Evolutionary conservation across 2,113 vertebrate genomes (phyloP).

Genomic region (Passer montanus): DNA sequence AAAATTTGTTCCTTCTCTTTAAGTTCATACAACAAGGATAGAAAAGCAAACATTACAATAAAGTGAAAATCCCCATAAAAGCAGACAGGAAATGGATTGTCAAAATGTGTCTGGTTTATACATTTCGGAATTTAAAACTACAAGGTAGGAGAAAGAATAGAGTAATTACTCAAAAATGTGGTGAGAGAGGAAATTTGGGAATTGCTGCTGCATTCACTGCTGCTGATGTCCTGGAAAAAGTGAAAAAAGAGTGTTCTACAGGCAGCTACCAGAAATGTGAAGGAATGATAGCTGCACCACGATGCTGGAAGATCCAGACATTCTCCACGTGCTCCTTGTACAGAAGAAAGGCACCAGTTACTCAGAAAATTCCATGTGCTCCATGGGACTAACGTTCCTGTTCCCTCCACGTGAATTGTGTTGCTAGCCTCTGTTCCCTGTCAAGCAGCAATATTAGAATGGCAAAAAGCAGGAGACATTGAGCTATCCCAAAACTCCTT

Average conservation of each 20-base stretch:
- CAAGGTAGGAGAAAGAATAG: neutral
- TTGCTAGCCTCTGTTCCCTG: neutral
- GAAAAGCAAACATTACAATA: neutral
- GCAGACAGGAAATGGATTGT: neutral
- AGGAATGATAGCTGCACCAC: neutral
- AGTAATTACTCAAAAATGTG: neutral
- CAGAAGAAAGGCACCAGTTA: neutral
- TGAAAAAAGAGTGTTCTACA: neutral
- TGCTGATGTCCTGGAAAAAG: neutral
- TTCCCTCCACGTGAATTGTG: neutral
- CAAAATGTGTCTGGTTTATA: neutral
- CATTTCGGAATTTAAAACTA: neutral
- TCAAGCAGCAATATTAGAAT: neutral
- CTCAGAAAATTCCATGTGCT: neutral
- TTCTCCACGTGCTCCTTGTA: accelerated
- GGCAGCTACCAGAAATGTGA: neutral
- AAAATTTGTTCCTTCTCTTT: neutral
- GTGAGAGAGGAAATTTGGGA: neutral
- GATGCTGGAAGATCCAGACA: neutral
- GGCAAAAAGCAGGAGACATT: neutral
- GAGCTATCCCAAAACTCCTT: neutral
- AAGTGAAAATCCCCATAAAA: neutral
- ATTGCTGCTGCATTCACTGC: accelerated
- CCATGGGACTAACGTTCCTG: neutral
- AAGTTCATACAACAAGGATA: neutral